phyloP scores from a whole-genome alignment of 1,140 invertebrate species.

The Brachionus paranguensis region DNA sequence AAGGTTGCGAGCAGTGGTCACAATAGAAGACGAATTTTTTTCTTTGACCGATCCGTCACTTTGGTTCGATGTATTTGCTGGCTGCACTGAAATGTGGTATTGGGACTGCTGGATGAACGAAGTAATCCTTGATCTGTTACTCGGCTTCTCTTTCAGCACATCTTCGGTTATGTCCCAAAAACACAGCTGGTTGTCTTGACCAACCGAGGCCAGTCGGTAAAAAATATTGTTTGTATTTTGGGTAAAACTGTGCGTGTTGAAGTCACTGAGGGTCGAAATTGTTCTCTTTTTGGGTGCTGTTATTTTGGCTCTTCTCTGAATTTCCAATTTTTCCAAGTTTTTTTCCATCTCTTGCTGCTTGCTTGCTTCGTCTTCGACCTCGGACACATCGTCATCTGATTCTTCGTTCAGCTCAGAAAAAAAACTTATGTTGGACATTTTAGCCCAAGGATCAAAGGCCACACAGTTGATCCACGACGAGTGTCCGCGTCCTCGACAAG shows the following conservation, averaged over 20 bases:
- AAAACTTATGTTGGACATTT: not conserved
- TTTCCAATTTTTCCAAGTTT: constrained; percentile 1
- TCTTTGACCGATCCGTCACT: constrained; percentile 41
- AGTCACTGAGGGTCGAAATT: constrained; percentile 25
- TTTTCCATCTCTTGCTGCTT: constrained; percentile 6
- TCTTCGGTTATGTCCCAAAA: constrained; percentile 98
- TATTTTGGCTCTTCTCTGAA: not conserved
- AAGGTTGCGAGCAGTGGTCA: not conserved
- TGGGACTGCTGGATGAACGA: constrained; percentile 37
- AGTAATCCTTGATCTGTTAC: constrained; percentile 42
- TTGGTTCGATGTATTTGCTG: constrained; percentile 43
- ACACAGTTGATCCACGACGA: constrained; percentile 90
- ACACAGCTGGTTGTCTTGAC: constrained; percentile 94
- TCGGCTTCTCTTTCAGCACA: constrained; percentile 63
- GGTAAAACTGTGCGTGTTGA: constrained; percentile 44
- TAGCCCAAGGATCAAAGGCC: constrained; percentile 77
- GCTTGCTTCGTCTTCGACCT: not conserved
- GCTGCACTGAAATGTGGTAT: constrained; percentile 42
- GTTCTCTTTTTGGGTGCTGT: constrained; percentile 19
- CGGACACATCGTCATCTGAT: not conserved
- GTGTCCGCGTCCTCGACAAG: constrained; percentile 84
- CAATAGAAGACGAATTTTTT: not conserved
- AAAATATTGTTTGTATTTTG: constrained; percentile 30
- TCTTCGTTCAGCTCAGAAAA: not conserved
- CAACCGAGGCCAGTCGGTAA: constrained; percentile 88